Base-by-base conservation (phyloP, 2,888 invertebrate species). In the Merodon equestris region DNA sequence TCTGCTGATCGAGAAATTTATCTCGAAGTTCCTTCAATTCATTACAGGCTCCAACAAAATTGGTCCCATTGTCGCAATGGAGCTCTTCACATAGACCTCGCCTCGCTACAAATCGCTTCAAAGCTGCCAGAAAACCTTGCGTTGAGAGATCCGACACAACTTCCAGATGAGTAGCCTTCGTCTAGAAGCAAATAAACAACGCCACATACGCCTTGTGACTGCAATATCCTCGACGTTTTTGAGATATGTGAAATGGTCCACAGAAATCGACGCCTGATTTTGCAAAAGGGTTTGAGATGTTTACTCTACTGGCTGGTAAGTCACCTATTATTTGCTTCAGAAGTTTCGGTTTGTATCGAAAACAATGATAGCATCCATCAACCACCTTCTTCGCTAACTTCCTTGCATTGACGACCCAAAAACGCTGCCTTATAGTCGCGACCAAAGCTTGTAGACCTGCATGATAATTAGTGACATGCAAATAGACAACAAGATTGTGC, bases 391-490 rank as follows among this genome's bases (percentile, higher is more conserved):
- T 45, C 5, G 63, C 54, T 13, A 74, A 5, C 45, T 50, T 58
- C 44, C 61, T 45, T 17, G 48, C 40, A 42, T 57, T 73, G 27
- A 73, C 67, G 36, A 75, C 51, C 77, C 81, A 82, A 51, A n/a
- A 79, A n/a, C 44, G 40, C 15, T 70, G 58, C 10, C 74, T 53
- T 17, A 67, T 51, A 10, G 79, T 57, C 0, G 74, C 72, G 9
- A 77, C 61, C 42, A 82, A n/a, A 10, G 75, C 48, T 19, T 75
- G 76, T 7, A 70, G 40, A 45, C 70, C 81, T 54, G 72, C 81
- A 34, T 82, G 75, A 60, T 67, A 81, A 13, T n/a, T n/a, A n/a
- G n/a, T n/a, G n/a, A n/a, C n/a, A n/a, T n/a, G n/a, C n/a, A n/a
- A n/a, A n/a, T n/a, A n/a, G n/a, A n/a, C n/a, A n/a, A n/a, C n/a